Percentiles rank a stretch among this genome's conserved stretches.
Conservation (phyloP, 1,140 invertebrate genomes). For the Micrasema minimum region DNA sequence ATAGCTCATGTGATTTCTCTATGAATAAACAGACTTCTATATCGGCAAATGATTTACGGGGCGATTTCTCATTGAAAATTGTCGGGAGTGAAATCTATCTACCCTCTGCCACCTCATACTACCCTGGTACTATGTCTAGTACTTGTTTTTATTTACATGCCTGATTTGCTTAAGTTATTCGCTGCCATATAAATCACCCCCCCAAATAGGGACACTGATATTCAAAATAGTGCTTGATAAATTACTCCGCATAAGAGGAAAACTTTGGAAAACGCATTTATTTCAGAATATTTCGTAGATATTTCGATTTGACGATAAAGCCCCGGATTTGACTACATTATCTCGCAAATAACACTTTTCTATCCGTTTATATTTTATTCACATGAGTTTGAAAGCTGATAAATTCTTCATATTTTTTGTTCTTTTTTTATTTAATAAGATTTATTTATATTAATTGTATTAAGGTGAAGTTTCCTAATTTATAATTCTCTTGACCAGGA, state of each 20-base stretch:
- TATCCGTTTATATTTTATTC: too few species aligned
- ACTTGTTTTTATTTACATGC: conserved; percentile 53
- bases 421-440: too few species aligned
- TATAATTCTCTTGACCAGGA: too few species aligned
- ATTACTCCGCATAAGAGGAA: conserved; percentile 45
- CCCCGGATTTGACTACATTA: too few species aligned
- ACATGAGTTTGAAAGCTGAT: too few species aligned
- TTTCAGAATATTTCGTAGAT: conserved; percentile 2
- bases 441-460: too few species aligned
- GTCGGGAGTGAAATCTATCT: conserved; percentile 28
- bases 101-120: conserved; percentile 36
- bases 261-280: conserved; percentile 42
- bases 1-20: conserved; percentile 37
- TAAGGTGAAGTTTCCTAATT: too few species aligned
- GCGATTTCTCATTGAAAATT: conserved; percentile 52
- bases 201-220: conserved; percentile 52
- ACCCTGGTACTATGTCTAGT: conserved; percentile 24
- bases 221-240: conserved; percentile 54
- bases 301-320: too few species aligned
- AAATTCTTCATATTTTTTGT: too few species aligned
- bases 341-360: too few species aligned
- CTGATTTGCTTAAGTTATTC: conserved; percentile 51
- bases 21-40: conserved; percentile 47
- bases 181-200: conserved; percentile 47
- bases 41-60: conserved; percentile 48